Evolutionary conservation across 1,140 invertebrate species (phyloP).

Genomic region (Grapholita molesta): DNA sequence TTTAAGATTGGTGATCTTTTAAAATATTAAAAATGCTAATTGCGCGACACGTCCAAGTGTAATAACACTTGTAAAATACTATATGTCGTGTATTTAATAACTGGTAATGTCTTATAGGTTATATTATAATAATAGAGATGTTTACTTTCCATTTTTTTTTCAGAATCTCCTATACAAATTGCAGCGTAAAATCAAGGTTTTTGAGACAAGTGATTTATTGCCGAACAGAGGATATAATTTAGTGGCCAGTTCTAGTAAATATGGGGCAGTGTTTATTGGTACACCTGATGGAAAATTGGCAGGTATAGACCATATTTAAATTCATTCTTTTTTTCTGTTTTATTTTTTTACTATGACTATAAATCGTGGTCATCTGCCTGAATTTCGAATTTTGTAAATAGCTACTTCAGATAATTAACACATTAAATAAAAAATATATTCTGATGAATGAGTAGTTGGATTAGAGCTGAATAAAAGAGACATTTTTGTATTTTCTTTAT

Average conservation of each 20-base stretch:
- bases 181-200: conserved; percentile 68
- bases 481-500: too few species aligned
- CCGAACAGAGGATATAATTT: conserved; percentile 63
- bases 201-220: conserved; percentile 50
- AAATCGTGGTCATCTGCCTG: too few species aligned
- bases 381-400: too few species aligned
- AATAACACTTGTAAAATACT: neutral
- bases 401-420: too few species aligned
- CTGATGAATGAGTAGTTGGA: too few species aligned
- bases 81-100: neutral
- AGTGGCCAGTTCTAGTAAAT: conserved; percentile 55
- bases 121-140: neutral
- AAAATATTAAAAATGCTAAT: neutral
- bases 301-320: too few species aligned
- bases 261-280: conserved; percentile 61
- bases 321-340: too few species aligned
- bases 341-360: too few species aligned
- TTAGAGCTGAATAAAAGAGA: too few species aligned
- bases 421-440: too few species aligned
- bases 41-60: neutral
- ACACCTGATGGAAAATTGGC: conserved; percentile 53
- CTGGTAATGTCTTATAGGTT: neutral
- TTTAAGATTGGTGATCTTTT: neutral
- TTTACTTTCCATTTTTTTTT: conserved; percentile 22
- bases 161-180: conserved; percentile 63